Percentiles rank a stretch among this genome's conserved stretches.
Evolutionary conservation across 2,888 invertebrate genomes (phyloP).

Genomic region (Euphydryas editha): DNA sequence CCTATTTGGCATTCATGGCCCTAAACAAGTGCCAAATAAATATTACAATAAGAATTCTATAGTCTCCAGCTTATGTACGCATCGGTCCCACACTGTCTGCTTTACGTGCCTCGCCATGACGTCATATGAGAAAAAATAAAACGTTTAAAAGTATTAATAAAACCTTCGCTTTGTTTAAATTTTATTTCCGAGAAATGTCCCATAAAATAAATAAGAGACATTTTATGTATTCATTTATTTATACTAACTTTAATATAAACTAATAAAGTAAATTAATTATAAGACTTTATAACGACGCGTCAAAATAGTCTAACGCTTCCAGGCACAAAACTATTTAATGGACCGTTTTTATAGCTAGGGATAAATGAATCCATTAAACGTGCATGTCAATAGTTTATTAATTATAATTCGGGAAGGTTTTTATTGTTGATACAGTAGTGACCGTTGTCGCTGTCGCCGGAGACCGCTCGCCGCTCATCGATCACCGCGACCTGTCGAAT

Average conservation of each 20-base stretch:
- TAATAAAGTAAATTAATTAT: slow-evolving; percentile 2
- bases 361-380: slow-evolving; percentile 28
- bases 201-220: background rate
- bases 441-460: slow-evolving; percentile 61
- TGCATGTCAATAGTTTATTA: slow-evolving; percentile 37
- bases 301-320: background rate
- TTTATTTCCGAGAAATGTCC: slow-evolving; percentile 29
- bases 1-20: slow-evolving; percentile 76
- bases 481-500: slow-evolving; percentile 75
- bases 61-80: slow-evolving; percentile 58
- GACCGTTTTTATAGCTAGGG: slow-evolving; percentile 1
- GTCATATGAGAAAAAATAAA: slow-evolving; percentile 50
- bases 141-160: slow-evolving; percentile 40
- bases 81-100: slow-evolving; percentile 76
- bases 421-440: slow-evolving; percentile 62
- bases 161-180: slow-evolving; percentile 33
- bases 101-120: slow-evolving; percentile 62
- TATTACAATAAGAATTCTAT: slow-evolving; percentile 75
- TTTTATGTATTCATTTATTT: background rate
- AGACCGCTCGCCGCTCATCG: slow-evolving; percentile 62
- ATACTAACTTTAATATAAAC: background rate
- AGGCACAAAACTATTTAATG: background rate
- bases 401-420: slow-evolving; percentile 38
- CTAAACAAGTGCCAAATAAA: slow-evolving; percentile 74
- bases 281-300: background rate